Evolutionary conservation across 1,140 invertebrate species (phyloP), one percentile per base, ranked within the genome.

Genomic region (Trichonephila inaurata): DNA sequence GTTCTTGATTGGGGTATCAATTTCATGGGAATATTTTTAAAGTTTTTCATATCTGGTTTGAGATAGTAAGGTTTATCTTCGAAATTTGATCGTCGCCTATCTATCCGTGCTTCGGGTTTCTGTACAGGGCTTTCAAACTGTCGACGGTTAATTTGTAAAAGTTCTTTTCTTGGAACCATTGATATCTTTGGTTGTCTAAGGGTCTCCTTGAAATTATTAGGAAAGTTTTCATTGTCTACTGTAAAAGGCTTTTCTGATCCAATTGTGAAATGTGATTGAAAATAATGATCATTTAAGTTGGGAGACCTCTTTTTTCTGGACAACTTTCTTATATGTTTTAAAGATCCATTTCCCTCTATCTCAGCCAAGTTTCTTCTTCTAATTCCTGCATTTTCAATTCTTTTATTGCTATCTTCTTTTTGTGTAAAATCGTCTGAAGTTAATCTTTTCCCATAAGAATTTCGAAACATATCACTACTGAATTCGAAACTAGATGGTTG

Each of bases 61-160:
- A 77, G 72, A 77, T 77, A 77, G 16, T 77, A 77, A 4, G 72
- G 72, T 19, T 40, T 77, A 40, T 77, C 72, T 77, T 77, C 72
- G 18, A 77, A 33, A 18, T 77, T 33, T 40, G 72, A 5, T 77
- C 28, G 72, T 4, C 28, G 72, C 14, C 33, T 77, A 18, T 77
- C 28, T 77, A 62, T 21, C 16, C 16, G 16, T 19, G 19, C 16
- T 16, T 62, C 16, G 6, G 69, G 28, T 77, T 40, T 77, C 10
- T n/a, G 10, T 77, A 3, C 1, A 33, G 69, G 12, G 28, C 14
- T 33, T 77, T 16, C 24, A 24, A 6, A 18, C 12, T 40, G 69
- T 33, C 18, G 33, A 40, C 28, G 24, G 7, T 24, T 10, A 33
- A 24, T 33, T 7, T 77, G 14, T 14, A 69, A 3, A 51, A 62